Percentiles rank a stretch among this genome's conserved stretches.
Evolutionary conservation across 2,888 invertebrate species (phyloP).

Genomic region (Dynastes hyllus): DNA sequence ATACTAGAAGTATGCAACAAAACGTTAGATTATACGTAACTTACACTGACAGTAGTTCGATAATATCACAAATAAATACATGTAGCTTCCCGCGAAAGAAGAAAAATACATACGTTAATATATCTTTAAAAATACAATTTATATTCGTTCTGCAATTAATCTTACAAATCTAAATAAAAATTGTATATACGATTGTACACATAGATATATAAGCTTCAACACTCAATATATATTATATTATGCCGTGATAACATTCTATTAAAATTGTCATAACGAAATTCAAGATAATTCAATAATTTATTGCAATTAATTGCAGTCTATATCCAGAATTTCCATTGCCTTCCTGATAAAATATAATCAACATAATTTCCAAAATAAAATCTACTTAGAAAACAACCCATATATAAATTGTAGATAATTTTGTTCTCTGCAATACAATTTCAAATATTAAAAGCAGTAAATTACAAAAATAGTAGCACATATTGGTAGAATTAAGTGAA

Average conservation of each 20-base stretch:
- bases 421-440: no score
- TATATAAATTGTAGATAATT: no score
- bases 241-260: neutral
- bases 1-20: slow-evolving; percentile 17
- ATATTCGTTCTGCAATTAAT: neutral
- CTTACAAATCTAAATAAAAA: neutral
- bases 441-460: no score
- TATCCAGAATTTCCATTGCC: no score
- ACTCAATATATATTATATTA: slow-evolving; percentile 24
- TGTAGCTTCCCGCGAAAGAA: neutral
- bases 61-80: slow-evolving; percentile 36
- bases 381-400: no score
- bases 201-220: slow-evolving; percentile 19
- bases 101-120: neutral
- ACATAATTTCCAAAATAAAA: no score
- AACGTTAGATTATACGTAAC: slow-evolving; percentile 11
- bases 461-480: no score
- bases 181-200: neutral
- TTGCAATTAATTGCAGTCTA: no score
- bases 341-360: no score
- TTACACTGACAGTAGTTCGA: slow-evolving; percentile 23
- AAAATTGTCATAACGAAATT: neutral
- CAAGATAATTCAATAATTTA: no score
- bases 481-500: no score
- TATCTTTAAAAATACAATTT: neutral